Evolutionary conservation across 2,113 vertebrate species (phyloP).

Genomic region (Danionella cerebrum): DNA sequence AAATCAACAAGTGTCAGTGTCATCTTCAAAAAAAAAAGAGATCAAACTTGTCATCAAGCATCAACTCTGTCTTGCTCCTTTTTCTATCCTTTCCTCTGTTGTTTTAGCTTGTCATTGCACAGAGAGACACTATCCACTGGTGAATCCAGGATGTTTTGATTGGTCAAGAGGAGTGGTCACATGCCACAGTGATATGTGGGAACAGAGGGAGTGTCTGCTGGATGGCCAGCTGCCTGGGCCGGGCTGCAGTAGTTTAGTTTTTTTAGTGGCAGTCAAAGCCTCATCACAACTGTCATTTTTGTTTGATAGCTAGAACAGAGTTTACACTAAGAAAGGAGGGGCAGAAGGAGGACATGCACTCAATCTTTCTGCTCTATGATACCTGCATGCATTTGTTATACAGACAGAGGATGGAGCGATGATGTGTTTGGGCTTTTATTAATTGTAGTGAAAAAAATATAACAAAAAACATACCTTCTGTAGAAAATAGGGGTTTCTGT

Average conservation of each 20-base stretch:
- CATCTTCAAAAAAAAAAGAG: background rate
- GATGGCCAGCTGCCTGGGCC: slow-evolving; percentile 11
- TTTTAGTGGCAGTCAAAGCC: slow-evolving; percentile 35
- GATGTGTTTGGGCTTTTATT: slow-evolving; percentile 18
- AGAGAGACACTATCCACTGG: slow-evolving; percentile 37
- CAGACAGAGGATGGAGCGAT: background rate
- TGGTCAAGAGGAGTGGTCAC: slow-evolving; percentile 52
- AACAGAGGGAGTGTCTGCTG: slow-evolving; percentile 30
- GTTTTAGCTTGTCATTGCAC: slow-evolving; percentile 33
- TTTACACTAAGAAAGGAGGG: slow-evolving; percentile 10
- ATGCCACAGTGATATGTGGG: slow-evolving; percentile 57
- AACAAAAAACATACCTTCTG: background rate
- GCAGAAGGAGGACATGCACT: background rate
- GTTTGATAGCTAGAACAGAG: slow-evolving; percentile 23
- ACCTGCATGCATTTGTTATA: background rate
- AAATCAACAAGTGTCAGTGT: background rate
- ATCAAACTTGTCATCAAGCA: slow-evolving; percentile 14
- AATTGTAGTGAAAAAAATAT: slow-evolving; percentile 17
- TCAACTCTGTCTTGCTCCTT: slow-evolving; percentile 1
- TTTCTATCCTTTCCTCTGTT: slow-evolving; percentile 17
- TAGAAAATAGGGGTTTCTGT: slow-evolving; percentile 31
- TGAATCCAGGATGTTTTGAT: slow-evolving; percentile 37
- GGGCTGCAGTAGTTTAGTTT: slow-evolving; percentile 32
- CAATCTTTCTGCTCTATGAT: background rate
- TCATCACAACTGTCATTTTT: slow-evolving; percentile 37